These are phyloP conservation scores for Oreocharis arfaki DNA, from an alignment of 2,113 vertebrate species.

Conservation along the genomic window DNA sequence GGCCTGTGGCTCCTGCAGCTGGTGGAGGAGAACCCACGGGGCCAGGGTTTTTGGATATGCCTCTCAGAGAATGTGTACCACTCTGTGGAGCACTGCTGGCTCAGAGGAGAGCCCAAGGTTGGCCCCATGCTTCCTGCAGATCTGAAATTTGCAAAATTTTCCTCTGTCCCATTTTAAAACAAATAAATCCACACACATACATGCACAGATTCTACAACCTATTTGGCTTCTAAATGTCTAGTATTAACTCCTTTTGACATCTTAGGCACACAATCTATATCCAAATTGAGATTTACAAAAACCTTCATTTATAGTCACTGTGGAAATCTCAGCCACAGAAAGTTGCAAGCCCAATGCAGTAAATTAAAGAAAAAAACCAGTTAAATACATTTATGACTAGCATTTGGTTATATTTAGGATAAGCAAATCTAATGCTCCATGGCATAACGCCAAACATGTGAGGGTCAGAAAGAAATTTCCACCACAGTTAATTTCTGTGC, in stretches of 20 bases:
- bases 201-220: background rate
- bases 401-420: conserved; percentile 7
- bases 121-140: background rate
- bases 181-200: background rate
- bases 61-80: background rate
- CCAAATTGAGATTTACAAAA: background rate
- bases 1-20: background rate
- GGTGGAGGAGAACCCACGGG: accelerated
- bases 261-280: background rate
- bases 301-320: background rate
- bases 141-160: background rate
- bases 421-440: background rate
- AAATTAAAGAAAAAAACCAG: background rate
- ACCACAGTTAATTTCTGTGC: background rate
- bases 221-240: background rate
- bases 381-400: background rate
- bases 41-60: background rate
- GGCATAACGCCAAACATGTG: background rate
- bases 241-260: background rate
- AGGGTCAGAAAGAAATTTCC: background rate
- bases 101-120: background rate
- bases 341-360: background rate
- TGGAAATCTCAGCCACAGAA: background rate
- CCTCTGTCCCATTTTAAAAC: background rate
- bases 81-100: background rate